Evolutionary conservation across 2,797 vertebrate species (phyloP).

Genomic region (Xerus rutilus): DNA sequence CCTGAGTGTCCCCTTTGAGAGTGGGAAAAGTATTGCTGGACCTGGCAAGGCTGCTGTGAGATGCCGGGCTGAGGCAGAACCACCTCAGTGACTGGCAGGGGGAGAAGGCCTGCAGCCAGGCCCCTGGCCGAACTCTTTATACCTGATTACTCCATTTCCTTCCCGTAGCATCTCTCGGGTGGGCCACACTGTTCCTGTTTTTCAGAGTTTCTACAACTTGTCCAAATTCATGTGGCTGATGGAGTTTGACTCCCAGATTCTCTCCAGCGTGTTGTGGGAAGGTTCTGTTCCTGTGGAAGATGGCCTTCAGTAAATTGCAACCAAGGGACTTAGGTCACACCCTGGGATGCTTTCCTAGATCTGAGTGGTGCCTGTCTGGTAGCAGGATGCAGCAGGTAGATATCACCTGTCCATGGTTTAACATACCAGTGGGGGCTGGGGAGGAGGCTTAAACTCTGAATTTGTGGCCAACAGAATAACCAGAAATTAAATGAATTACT

Average conservation of each 20-base stretch:
- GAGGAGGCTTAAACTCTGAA: background rate
- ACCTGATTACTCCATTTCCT: background rate
- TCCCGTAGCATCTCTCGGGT: background rate
- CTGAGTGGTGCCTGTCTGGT: background rate
- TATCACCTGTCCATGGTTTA: background rate
- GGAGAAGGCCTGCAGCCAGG: background rate
- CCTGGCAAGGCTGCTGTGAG: background rate
- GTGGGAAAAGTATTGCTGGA: background rate
- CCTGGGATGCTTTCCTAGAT: background rate
- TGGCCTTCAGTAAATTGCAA: background rate
- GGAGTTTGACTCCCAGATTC: background rate
- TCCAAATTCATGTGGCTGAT: background rate
- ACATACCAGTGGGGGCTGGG: background rate
- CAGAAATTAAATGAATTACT: background rate
- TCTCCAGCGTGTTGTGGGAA: background rate
- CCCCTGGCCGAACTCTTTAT: background rate
- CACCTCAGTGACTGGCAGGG: background rate
- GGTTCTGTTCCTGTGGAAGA: background rate
- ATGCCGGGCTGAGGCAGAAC: too few species aligned
- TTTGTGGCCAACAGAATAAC: background rate
- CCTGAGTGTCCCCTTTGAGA: background rate
- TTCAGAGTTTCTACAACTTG: background rate
- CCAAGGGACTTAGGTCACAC: background rate
- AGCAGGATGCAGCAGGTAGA: background rate
- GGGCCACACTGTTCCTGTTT: background rate